A percentile compares a stretch with the other conserved stretches of the same genome.
These are phyloP conservation scores for Macaria liturata DNA, from an alignment of 2,888 invertebrate species.

Conservation along the genomic window DNA sequence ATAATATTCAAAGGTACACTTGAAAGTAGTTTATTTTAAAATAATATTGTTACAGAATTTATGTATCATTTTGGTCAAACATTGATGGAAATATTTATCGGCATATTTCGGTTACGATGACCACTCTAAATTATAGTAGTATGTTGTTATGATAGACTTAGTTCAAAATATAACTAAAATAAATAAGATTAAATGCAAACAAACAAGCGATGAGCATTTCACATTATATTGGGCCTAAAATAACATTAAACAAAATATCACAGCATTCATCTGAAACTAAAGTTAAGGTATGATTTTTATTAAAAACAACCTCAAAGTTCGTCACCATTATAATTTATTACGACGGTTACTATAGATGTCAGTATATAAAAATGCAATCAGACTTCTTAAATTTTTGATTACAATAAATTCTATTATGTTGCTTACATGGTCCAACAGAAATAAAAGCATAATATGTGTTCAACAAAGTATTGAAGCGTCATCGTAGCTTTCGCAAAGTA, in stretches of 20 bases:
- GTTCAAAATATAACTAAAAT: conserved; percentile 18
- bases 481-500: conserved; percentile 40
- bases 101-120: conserved; percentile 15
- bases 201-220: conserved; percentile 23
- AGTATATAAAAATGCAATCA: too few species aligned
- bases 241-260: conserved; percentile 38
- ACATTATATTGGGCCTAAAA: conserved; percentile 12
- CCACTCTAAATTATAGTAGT: conserved; percentile 4
- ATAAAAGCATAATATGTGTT: too few species aligned
- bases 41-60: conserved; percentile 16
- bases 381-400: too few species aligned
- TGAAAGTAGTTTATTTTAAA: conserved; percentile 9
- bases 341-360: too few species aligned
- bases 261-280: conserved; percentile 34
- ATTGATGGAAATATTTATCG: conserved; percentile 8
- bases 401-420: too few species aligned
- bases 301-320: too few species aligned
- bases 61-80: conserved; percentile 21
- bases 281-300: conserved; percentile 2
- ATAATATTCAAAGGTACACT: conserved; percentile 27
- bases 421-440: too few species aligned
- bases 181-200: conserved; percentile 21
- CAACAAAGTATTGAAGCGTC: too few species aligned
- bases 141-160: conserved; percentile 9
- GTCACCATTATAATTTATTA: too few species aligned